Evolutionary conservation across 1,140 invertebrate genomes (phyloP), one percentile per base, ranked within the genome.

Genomic region (Brachionus paranguensis): DNA sequence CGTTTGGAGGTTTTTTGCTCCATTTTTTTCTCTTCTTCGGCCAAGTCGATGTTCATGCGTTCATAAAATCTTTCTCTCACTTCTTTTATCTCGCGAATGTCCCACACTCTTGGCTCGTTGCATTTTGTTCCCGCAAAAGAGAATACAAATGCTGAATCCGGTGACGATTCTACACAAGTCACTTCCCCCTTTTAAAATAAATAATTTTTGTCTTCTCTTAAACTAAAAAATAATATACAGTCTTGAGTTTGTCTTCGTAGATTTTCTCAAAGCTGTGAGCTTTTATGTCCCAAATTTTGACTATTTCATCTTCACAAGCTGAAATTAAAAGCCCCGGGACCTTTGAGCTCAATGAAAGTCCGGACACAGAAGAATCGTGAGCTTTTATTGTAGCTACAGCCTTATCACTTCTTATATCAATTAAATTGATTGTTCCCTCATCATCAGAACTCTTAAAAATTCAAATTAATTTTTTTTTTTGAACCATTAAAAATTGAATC

Each of bases 241-340:
- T 60, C 37, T 81, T 81, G 12, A 81, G 64, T 43, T 20, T 81
- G 11, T 60, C 43, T 65, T 81, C 53, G 12, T 60, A 24, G 12
- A 81, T 47, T 68, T 45, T 45, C 10, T 81, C 55, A 20, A 81
- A 81, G 14, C 3, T 41, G 17, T 81, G 33, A 47, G 24, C 41
- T 50, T 70, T 20, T 17, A 83, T 47, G 43, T 83, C 81, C 81
- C 81, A 83, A 29, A 83, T 45, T 83, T 83, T 83, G 1, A 83
- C 7, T 10, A 68, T 53, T 37, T 68, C 43, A 70, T 83, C 81
- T 43, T 68, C 60, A 20, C 29, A 47, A n/a, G 81, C 47, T 55
- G 81, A 37, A n/a, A 70, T 12, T 53, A 83, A 47, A 47, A 83
- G 27, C 29, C 68, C 68, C 5, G 81, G 81, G 0, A 83, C 60